Conservation (phyloP, 2,113 vertebrate genomes). For the Spheniscus mendiculus region DNA sequence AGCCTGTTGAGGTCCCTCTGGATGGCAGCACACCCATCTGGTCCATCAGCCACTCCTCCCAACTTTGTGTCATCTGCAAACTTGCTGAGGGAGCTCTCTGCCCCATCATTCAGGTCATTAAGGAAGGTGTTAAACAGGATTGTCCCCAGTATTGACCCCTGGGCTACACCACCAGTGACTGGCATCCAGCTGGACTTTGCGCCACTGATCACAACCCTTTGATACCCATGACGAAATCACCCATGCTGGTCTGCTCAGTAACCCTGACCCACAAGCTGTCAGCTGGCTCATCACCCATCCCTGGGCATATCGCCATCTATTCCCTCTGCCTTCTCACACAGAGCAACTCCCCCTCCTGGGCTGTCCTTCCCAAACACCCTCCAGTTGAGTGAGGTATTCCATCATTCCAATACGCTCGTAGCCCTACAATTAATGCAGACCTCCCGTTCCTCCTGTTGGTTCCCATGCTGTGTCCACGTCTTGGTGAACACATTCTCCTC, state of each 20-base stretch:
- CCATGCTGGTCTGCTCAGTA: background rate
- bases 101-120: background rate
- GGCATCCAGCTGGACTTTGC: background rate
- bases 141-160: background rate
- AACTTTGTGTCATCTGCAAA: background rate
- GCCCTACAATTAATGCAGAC: background rate
- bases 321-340: background rate
- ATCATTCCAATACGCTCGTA: background rate
- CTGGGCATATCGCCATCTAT: background rate
- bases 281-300: background rate
- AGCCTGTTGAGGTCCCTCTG: background rate
- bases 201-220: background rate
- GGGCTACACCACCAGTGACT: background rate
- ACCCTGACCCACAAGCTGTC: background rate
- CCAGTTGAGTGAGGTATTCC: background rate
- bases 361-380: background rate
- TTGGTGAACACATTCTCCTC: background rate
- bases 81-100: background rate
- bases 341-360: background rate
- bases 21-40: background rate
- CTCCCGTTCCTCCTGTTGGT: background rate
- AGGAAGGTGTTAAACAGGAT: background rate
- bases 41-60: background rate
- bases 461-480: background rate
- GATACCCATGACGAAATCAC: background rate